Evolutionary conservation across 2,888 invertebrate genomes (phyloP), one percentile per base, ranked within the genome.

Genomic region (Tiphia femorata): DNA sequence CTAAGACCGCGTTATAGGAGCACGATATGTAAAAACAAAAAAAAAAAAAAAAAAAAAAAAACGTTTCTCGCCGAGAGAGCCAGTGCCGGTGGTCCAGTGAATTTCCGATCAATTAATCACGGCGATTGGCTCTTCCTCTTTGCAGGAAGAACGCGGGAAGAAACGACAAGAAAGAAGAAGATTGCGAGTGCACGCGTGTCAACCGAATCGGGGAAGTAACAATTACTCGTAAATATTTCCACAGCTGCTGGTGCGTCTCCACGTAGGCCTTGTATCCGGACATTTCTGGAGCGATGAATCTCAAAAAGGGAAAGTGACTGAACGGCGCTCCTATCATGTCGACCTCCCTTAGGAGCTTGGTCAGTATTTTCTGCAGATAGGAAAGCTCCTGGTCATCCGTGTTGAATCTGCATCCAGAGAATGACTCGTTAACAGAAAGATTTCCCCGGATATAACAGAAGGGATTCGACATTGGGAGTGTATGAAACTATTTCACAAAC

Each of bases 251-350:
- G 79, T 94, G 94, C 0, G 89, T 90, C 58, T 87, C 86, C 17
- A 93, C 82, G 70, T 93, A 94, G 6, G 89, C 84, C 61, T 87
- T 91, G 75, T 94, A 95, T 0, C 94, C 94, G 0, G 93, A 94
- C 48, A 87, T 84, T 40, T 90, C 88, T 0, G 94, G 94, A 0
- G 93, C 92, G 10, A 94, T 74, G 54, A 89, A 87, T 69, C 83
- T 84, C 33, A 93, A 84, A 40, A 92, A 83, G 0, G 94, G 94
- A 73, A 93, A 94, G 68, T 94, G 93, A 66, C 92, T 91, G 78
- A 94, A 94, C 0, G 90, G 82, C 0, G 92, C 87, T 0, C 94
- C 94, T 1, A 92, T 90, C 93, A 94, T 94, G 66, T 94, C 93
- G 2, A 94, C 86, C 17, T 90, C 89, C 33, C 88, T 87, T 62